Evolutionary conservation across 2,797 vertebrate species (phyloP).

Genomic region (Kryptolebias ocellatus): DNA sequence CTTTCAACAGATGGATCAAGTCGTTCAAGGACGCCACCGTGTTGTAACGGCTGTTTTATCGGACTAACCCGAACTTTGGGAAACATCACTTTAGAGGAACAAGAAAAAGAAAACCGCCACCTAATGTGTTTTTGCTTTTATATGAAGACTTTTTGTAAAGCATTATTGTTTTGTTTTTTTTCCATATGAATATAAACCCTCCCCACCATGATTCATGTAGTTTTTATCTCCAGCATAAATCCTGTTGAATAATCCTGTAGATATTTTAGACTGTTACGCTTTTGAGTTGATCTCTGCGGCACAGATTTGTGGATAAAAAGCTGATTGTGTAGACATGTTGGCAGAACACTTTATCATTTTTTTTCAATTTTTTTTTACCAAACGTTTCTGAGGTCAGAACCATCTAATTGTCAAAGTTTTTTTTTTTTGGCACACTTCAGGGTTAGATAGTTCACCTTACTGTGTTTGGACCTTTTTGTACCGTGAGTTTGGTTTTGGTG

Average conservation of each 20-base stretch:
- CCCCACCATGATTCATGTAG: conserved; percentile 1
- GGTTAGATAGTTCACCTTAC: conserved; percentile 3
- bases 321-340: not conserved
- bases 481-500: conserved; percentile 1
- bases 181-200: not conserved
- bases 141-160: conserved; percentile 19
- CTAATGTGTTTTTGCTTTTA: not conserved
- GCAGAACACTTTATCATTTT: too few species aligned
- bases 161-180: conserved; percentile 8
- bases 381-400: too few species aligned
- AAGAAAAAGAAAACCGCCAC: not conserved
- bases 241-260: not conserved
- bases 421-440: conserved; percentile 14
- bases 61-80: conserved; percentile 28
- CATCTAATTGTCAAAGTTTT: conserved; percentile 1
- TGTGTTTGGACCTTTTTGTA: not conserved
- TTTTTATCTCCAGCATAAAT: not conserved
- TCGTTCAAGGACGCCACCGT: conserved; percentile 92
- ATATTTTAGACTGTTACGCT: conserved; percentile 13
- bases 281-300: conserved; percentile 5
- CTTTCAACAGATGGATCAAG: conserved; percentile 89
- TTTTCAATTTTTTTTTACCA: too few species aligned
- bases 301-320: conserved; percentile 15
- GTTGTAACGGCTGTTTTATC: conserved; percentile 76
- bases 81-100: conserved; percentile 17